Evolutionary conservation across 1,140 invertebrate genomes (phyloP), one percentile per base, ranked within the genome.

Genomic region (Trichonephila clavata): DNA sequence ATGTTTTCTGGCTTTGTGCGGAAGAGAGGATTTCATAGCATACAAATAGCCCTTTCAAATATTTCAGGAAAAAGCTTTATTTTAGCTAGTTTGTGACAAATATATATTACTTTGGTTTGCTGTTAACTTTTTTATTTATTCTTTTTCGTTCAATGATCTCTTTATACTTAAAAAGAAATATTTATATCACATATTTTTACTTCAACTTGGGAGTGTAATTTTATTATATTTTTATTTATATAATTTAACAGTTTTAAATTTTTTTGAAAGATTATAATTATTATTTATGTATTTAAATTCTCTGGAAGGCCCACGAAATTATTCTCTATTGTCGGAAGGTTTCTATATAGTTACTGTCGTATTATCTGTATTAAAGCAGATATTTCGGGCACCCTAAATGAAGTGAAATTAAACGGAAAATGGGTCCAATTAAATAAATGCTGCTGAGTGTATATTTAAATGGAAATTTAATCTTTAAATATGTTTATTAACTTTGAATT

Each of bases 31-130:
- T 77, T 14, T 77, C 32, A 20, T 18, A 77, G 27, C 14, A 14
- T 77, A 39, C 71, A 77, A 77, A 77, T 77, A 77, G 27, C 24
- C 6, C 71, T 77, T 77, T 77, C 71, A 77, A 39, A 32, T 77
- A 39, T 77, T 77, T 32, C 27, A 39, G 71, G 27, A 77, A 77
- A 77, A 18, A 32, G 27, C 16, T 50, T 50, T 77, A 77, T 77
- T 77, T 77, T 39, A 18, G 32, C 68, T 77, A 39, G 32, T 77
- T 77, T 77, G 10, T 77, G 6, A 39, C 2, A 77, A 77, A 77
- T 77, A 32, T 77, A 3, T 77, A 77, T 77, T 77, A 20, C 68
- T 32, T 77, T 77, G 18, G 27, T 16, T 77, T 77, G 10, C 16
- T 77, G 14, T 27, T 18, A 77, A 68, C n/a, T 68, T 24, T 32